Base-by-base conservation (phyloP, 2,113 vertebrate genomes). In the Chunga burmeisteri region DNA sequence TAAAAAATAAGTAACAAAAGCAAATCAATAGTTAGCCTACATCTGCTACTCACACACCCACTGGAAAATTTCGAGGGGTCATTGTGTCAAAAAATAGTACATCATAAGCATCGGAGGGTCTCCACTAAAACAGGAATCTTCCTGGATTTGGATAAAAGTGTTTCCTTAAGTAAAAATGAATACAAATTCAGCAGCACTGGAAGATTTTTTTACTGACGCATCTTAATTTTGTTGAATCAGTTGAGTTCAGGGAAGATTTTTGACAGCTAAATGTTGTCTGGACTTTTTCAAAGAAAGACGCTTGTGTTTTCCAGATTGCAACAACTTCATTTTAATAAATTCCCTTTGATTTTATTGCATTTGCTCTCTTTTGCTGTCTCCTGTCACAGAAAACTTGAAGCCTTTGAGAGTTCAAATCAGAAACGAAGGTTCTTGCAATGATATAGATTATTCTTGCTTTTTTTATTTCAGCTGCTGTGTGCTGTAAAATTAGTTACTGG, bases 311-410 rank as follows among this genome's bases (percentile, higher is more conserved):
- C 21, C 49, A 73, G 73, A 79, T 90, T 65, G 53, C 29, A 92
- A 90, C 85, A 96, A 50, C 40, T 90, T 91, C 13, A 42, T 91
- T 89, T 96, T 75, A 87, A 92, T 80, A 93, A 93, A 93, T 96
- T 94, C 74, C 20, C 40, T 96, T 96, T 93, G 70, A 94, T 93
- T 91, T 77, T 77, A 53, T 71, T 81, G 40, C 47, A 47, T 90
- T 91, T 86, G 15, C 50, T 90, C 30, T 87, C 47, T 88, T 90
- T 66, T 77, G 46, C 68, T 91, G 52, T 82, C 70, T 96, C 11
- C 56, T 85, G 34, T 82, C 73, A 65, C 73, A 89, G 89, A 91
- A 96, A 89, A 87, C 49, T 56, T 78, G 47, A 86, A 79, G 36
- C 65, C 50, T 82, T 74, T 66, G n/a, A 36, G 47, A 86, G n/a